Base-by-base conservation (phyloP, 2,113 vertebrate genomes). In the Chionodraco myersi region DNA sequence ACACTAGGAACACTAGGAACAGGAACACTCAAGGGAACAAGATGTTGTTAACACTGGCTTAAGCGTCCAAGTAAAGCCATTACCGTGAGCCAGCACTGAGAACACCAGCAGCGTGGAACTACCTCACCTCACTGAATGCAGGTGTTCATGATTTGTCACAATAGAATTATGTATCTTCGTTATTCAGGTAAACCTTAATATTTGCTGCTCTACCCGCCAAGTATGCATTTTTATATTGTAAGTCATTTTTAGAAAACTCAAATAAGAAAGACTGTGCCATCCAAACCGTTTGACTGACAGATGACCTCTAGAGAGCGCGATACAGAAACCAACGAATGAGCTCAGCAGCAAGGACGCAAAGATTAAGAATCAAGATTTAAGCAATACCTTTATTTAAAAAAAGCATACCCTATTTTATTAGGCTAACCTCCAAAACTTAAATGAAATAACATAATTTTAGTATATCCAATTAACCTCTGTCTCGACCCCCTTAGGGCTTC, bases 401-500 rank as follows among this genome's bases (percentile, higher is more conserved):
- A 49, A 64, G 4, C 56, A 51, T 49, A 61, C 75, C 48, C 14
- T 65, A 30, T 88, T 90, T 86, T 83, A 89, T 86, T 77, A 92
- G 80, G 80, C 81, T 90, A 89, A 90, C 92, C 90, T 93, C 88
- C 83, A 91, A 92, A 92, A 86, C 80, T 68, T 87, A 69, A 30
- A 78, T 91, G 86, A 88, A 92, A 88, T 84, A 90, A 85, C 89
- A 88, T 90, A 87, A 93, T 92, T 93, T 93, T 92, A 91, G 89
- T 92, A 79, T 64, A 90, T 88, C 88, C 85, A 93, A 92, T 93
- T 93, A 93, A 92, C 90, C 92, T 91, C 86, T 83, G 92, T 88
- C 86, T 88, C 79, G 84, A 87, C 90, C 90, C 91, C 92, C 90
- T 85, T 16, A 90, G 90, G 90, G 89, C 90, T 89, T 86, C 80